Percentiles rank a stretch among this genome's conserved stretches.
These are phyloP conservation scores for Plecotus auritus DNA, from an alignment of 2,113 vertebrate species.

Conservation along the genomic window DNA sequence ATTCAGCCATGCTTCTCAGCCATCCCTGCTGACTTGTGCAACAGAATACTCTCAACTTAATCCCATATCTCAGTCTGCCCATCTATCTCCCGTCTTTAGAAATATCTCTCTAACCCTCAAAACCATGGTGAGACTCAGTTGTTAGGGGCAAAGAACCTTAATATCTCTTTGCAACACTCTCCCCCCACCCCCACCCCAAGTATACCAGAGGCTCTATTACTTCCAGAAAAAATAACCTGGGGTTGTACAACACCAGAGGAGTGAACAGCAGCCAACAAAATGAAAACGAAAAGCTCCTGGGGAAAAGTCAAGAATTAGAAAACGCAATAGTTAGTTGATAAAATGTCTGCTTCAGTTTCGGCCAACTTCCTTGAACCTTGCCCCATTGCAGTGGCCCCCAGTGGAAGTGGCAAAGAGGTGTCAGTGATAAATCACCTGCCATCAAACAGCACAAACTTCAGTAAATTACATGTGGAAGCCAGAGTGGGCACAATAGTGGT, in stretches of 20 bases:
- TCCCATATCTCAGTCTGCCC: neutral
- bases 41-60: neutral
- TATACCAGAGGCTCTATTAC: neutral
- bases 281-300: conserved; percentile 52
- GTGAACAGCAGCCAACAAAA: conserved; percentile 45
- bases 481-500: neutral
- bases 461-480: conserved; percentile 53
- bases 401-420: conserved; percentile 57
- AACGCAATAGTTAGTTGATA: conserved; percentile 60
- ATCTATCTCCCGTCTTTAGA: neutral
- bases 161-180: neutral
- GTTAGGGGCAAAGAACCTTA: neutral
- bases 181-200: neutral
- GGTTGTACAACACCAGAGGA: neutral
- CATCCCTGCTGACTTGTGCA: neutral
- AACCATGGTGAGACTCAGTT: neutral
- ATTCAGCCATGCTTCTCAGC: rapidly evolving
- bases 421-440: conserved; percentile 69
- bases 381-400: conserved; percentile 36
- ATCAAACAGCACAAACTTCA: conserved; percentile 54
- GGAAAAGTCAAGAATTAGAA: conserved; percentile 58
- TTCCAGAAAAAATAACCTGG: conserved; percentile 15
- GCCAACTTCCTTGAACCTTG: conserved; percentile 66
- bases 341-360: conserved; percentile 55
- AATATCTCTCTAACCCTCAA: neutral